phyloP scores from a whole-genome alignment of 2,888 invertebrate genomes.

The Hesperia comma region DNA sequence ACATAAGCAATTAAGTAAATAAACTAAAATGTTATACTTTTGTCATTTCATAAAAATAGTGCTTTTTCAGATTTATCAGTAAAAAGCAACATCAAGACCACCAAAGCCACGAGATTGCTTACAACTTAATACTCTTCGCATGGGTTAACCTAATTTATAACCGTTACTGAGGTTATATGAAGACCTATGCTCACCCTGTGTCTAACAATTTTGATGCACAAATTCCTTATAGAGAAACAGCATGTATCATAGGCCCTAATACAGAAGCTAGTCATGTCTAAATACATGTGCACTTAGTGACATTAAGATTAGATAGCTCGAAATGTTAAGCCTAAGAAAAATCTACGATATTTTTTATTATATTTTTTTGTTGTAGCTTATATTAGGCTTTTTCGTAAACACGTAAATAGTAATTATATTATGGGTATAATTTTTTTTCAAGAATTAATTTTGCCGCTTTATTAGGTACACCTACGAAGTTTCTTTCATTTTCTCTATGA shows the following conservation, averaged over 20 bases:
- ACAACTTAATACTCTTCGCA: conserved; percentile 71
- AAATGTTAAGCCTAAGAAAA: conserved; percentile 79
- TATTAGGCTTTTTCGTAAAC: conserved; percentile 79
- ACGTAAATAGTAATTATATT: conserved; percentile 69
- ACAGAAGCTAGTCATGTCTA: conserved; percentile 70
- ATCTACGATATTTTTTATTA: conserved; percentile 69
- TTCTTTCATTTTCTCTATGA: conserved; percentile 79
- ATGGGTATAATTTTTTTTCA: conserved; percentile 72
- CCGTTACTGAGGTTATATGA: conserved; percentile 67
- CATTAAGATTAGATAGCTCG: conserved; percentile 74
- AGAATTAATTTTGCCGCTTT: conserved; percentile 76
- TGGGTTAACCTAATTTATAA: conserved; percentile 59
- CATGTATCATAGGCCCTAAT: conserved; percentile 23
- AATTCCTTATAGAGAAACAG: conserved; percentile 11
- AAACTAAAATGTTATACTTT: conserved; percentile 78
- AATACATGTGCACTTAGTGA: conserved; percentile 80
- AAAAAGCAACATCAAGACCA: conserved; percentile 69
- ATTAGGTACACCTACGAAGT: conserved; percentile 80
- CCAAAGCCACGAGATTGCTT: conserved; percentile 59
- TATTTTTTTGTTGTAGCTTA: conserved; percentile 75
- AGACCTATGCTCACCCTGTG: conserved; percentile 50
- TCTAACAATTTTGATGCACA: conserved; percentile 15
- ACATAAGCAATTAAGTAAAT: conserved; percentile 57
- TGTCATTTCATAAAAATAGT: conserved; percentile 81
- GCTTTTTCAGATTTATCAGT: conserved; percentile 64